Conservation (phyloP, 1,140 invertebrate species). For the Brachionus manjavacas region DNA sequence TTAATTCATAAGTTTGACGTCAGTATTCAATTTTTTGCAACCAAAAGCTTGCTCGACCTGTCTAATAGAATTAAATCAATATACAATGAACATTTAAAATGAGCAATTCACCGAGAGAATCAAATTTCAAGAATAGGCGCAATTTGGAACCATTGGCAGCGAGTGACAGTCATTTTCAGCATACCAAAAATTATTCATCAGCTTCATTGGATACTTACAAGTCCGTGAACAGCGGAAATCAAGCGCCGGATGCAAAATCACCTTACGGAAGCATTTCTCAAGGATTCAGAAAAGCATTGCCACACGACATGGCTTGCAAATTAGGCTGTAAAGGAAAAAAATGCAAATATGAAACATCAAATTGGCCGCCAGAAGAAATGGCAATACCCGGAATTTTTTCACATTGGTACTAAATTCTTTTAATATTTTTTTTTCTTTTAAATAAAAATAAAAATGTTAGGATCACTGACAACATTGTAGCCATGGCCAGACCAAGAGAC, state of each 20-base stretch:
- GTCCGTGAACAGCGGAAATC: not conserved
- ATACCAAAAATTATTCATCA: not conserved
- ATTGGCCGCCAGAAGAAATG: conserved; percentile 66
- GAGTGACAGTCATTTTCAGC: not conserved
- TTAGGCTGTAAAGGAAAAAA: conserved; percentile 67
- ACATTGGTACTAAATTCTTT: conserved; percentile 67
- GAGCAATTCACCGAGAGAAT: not conserved
- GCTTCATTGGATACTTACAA: not conserved
- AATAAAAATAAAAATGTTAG: conserved; percentile 55
- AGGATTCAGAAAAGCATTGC: not conserved
- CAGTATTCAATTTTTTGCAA: not conserved
- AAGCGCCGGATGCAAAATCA: not conserved
- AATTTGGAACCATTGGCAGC: not conserved
- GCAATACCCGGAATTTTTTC: conserved; percentile 74
- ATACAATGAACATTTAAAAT: not conserved
- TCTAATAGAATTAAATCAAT: not conserved
- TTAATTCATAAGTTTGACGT: not conserved
- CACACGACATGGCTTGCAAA: conserved; percentile 39
- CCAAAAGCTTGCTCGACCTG: not conserved
- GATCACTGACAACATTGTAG: conserved; percentile 78
- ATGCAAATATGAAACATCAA: conserved; percentile 73
- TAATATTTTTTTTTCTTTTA: too few species aligned
- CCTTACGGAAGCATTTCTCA: conserved; percentile 20
- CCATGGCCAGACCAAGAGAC: conserved; percentile 70
- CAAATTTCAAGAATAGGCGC: not conserved